Evolutionary conservation across 2,113 vertebrate genomes (phyloP), one percentile per base, ranked within the genome.

Genomic region (Andinoacara biseriatus): DNA sequence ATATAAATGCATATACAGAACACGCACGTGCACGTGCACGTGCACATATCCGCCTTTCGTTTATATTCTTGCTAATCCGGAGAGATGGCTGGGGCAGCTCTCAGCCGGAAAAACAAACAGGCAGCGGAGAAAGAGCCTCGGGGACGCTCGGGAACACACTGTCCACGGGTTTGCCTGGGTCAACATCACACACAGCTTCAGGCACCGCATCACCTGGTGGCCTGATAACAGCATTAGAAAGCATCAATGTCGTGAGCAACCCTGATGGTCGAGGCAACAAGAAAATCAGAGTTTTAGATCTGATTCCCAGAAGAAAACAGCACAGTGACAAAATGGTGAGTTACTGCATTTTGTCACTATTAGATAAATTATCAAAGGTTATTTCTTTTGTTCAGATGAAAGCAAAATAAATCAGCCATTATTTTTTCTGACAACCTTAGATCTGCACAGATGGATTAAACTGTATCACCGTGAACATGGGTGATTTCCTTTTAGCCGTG

Each of bases 101-200:
- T 86, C 76, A 91, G 83, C 59, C 75, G 89, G 93, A 93, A 95
- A 95, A 95, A 94, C 91, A 95, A 95, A 95, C 91, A 95, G 49
- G 61, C 43, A 4, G 14, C 0, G 2, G 80, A 57, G 26, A 82
- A 56, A 78, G 88, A 58, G 24, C 15, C 22, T 5, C 58, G 11
- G 26, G 85, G 86, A 75, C 14, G 22, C 43, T 82, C 69, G 65
- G 83, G 91, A 91, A 95, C 94, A 95, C 89, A 76, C 81, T 92
- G 93, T 92, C 82, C 88, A 85, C 35, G 31, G 11, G 43, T 56
- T 58, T n/a, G 82, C 81, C 61, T 91, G 40, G 82, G 91, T 95
- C 92, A 94, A 94, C 89, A 94, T 22, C 62, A 52, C 33, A 33
- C 40, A 74, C 74, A 40, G 81, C 91, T 89, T 57, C 78, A 69